phyloP scores from a whole-genome alignment of 2,113 vertebrate genomes.

The Lamprotornis superbus region DNA sequence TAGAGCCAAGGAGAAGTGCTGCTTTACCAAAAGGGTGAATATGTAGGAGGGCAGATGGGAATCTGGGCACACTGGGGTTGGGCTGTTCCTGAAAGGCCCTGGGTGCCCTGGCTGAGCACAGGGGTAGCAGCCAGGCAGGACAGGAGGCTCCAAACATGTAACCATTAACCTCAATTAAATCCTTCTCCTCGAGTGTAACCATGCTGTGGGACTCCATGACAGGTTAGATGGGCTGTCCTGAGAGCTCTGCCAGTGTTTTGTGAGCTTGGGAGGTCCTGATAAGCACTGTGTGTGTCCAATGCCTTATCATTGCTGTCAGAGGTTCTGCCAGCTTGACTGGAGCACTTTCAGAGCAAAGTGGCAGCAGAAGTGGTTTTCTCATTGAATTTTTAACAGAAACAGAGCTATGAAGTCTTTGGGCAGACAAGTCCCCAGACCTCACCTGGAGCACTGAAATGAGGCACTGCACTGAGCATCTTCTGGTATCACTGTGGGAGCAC shows the following conservation, averaged over 20 bases:
- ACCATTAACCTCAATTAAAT: not conserved
- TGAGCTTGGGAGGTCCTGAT: not conserved
- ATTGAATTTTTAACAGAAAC: not conserved
- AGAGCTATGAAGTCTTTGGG: not conserved
- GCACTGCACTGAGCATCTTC: rapidly evolving
- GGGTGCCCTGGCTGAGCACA: rapidly evolving
- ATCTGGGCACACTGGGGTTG: not conserved
- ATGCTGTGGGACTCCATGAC: not conserved
- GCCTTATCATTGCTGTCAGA: not conserved
- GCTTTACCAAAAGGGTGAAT: not conserved
- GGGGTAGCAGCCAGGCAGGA: not conserved
- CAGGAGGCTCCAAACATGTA: not conserved
- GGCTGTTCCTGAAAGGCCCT: not conserved
- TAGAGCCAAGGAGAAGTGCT: not conserved
- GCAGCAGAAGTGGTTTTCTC: not conserved
- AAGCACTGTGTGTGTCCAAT: rapidly evolving
- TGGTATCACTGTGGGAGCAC: not conserved
- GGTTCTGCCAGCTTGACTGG: not conserved
- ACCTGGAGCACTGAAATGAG: not conserved
- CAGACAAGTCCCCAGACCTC: not conserved
- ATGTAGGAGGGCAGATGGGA: not conserved
- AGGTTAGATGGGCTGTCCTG: not conserved
- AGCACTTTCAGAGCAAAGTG: not conserved
- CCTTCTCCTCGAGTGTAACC: not conserved
- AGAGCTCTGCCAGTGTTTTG: not conserved